phyloP scores from a whole-genome alignment of 2,888 invertebrate species.

The Cosmia pyralina region DNA sequence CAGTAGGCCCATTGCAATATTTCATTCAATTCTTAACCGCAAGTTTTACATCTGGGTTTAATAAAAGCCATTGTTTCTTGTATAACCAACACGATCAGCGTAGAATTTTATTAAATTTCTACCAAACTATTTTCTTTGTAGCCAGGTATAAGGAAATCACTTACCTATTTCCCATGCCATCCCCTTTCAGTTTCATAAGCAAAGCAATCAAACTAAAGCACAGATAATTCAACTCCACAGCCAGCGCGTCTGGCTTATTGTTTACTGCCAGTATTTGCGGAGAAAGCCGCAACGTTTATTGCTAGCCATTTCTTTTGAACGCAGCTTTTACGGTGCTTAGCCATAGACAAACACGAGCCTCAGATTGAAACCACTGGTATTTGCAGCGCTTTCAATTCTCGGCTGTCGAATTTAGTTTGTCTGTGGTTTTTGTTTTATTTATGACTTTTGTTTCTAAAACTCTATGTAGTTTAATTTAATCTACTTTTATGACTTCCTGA shows the following conservation, averaged over 20 bases:
- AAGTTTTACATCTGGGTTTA: neutral
- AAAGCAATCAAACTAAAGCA: slow-evolving; percentile 30
- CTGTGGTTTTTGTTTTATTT: slow-evolving; percentile 12
- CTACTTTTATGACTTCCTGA: neutral
- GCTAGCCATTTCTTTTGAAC: slow-evolving; percentile 63
- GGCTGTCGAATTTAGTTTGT: slow-evolving; percentile 25
- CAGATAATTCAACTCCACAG: slow-evolving; percentile 25
- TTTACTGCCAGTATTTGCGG: slow-evolving; percentile 59
- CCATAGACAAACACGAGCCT: slow-evolving; percentile 57
- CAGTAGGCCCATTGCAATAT: neutral
- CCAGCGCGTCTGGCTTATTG: slow-evolving; percentile 41
- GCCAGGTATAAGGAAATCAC: neutral
- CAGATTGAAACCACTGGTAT: slow-evolving; percentile 46
- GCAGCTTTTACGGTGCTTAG: slow-evolving; percentile 63
- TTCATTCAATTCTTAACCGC: neutral
- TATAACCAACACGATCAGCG: neutral
- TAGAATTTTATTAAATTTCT: neutral
- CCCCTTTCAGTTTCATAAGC: slow-evolving; percentile 28
- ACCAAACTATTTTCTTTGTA: neutral
- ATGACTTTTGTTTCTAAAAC: neutral
- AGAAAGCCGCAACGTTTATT: slow-evolving; percentile 63
- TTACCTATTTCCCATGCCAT: slow-evolving; percentile 10
- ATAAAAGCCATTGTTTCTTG: neutral
- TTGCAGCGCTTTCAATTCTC: slow-evolving; percentile 49
- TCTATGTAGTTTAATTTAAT: neutral